Evolutionary conservation across 2,113 vertebrate species (phyloP).

Genomic region (Lepus europaeus): DNA sequence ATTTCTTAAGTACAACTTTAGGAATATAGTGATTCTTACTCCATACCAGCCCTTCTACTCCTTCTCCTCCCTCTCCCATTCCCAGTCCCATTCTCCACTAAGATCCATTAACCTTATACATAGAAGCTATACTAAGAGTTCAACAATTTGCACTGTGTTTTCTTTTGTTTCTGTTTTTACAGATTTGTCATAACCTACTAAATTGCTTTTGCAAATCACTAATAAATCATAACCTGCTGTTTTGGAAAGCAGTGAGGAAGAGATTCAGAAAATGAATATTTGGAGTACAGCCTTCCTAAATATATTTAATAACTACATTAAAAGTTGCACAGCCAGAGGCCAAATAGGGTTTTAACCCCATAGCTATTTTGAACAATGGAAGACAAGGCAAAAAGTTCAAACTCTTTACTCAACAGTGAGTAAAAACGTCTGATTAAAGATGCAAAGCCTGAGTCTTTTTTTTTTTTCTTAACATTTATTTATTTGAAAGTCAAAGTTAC

Average conservation of each 20-base stretch:
- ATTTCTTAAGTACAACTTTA: too few relatives aligned
- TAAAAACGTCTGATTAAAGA: not conserved
- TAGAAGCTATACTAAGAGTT: too few relatives aligned
- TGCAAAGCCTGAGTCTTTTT: too few relatives aligned
- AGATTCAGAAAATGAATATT: not conserved
- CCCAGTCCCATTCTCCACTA: too few relatives aligned
- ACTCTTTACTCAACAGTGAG: not conserved
- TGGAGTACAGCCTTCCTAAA: not conserved
- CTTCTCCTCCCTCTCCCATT: too few relatives aligned
- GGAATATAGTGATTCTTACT: too few relatives aligned
- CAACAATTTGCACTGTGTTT: not conserved
- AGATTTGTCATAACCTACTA: not conserved
- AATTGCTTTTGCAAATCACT: not conserved
- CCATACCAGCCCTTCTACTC: too few relatives aligned
- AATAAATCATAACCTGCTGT: not conserved
- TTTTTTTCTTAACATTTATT: too few relatives aligned
- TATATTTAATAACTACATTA: conserved; percentile 25
- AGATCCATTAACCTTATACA: too few relatives aligned
- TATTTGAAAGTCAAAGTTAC: too few relatives aligned
- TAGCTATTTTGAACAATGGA: not conserved
- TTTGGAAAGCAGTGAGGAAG: not conserved
- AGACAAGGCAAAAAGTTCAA: not conserved
- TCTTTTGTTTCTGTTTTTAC: not conserved
- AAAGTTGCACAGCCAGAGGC: not conserved
- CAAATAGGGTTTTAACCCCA: not conserved